Conservation (phyloP, 2,113 vertebrate genomes). For the Pelodiscus sinensis region DNA sequence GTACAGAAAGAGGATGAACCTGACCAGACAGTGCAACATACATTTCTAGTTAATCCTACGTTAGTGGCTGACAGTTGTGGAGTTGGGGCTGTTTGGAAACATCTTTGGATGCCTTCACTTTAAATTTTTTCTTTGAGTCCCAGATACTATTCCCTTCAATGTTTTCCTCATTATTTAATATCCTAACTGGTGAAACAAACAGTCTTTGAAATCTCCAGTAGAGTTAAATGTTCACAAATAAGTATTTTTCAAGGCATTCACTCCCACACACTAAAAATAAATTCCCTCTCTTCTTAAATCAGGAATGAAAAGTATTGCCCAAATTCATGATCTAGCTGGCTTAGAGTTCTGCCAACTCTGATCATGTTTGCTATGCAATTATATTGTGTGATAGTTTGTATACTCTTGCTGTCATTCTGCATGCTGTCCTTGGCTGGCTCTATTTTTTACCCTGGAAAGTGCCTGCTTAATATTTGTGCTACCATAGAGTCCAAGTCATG, state of each 20-base stretch:
- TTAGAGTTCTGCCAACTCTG: background rate
- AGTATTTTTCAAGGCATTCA: background rate
- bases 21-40: background rate
- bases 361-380: background rate
- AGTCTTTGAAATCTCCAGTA: background rate
- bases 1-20: background rate
- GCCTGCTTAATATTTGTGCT: background rate
- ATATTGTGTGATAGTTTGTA: background rate
- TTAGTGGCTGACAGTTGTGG: background rate
- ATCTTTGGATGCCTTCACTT: background rate
- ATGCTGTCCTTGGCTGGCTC: background rate
- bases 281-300: background rate
- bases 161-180: background rate
- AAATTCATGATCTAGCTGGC: background rate
- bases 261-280: background rate
- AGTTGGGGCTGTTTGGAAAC: background rate
- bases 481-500: background rate
- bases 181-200: background rate
- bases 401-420: background rate
- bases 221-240: background rate
- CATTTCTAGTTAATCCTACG: background rate
- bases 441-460: background rate
- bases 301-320: background rate
- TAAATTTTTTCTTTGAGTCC: background rate
- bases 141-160: background rate